Conservation (phyloP, 1,140 invertebrate genomes). For the Eurosta solidaginis region DNA sequence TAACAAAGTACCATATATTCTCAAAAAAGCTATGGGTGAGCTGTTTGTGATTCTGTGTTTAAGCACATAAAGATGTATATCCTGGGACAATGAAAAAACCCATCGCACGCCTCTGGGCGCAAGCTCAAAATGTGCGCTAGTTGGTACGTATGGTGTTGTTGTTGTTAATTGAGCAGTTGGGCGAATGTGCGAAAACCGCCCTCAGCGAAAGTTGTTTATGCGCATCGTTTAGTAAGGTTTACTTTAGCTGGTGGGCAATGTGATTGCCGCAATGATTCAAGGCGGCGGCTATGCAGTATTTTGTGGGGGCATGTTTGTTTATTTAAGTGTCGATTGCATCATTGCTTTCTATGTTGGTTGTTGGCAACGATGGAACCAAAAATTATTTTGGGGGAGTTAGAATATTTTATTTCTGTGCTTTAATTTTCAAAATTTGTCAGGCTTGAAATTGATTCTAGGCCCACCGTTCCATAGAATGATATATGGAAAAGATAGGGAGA, state of each 20-base stretch:
- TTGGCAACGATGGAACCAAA: too few species aligned
- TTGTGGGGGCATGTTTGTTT: conserved; percentile 19
- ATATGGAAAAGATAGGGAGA: too few species aligned
- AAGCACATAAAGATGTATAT: not conserved
- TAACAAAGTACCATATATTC: not conserved
- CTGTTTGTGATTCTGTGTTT: not conserved
- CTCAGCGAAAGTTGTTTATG: conserved; percentile 24
- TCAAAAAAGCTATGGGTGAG: not conserved
- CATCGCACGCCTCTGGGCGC: not conserved
- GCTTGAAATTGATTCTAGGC: too few species aligned
- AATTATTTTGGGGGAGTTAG: too few species aligned
- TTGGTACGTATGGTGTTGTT: not conserved
- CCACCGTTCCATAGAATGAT: too few species aligned
- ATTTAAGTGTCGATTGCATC: not conserved
- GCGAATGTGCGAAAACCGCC: conserved; percentile 32
- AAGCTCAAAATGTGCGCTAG: not conserved
- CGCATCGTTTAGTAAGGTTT: not conserved
- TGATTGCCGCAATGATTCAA: conserved; percentile 10
- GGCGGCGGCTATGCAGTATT: not conserved
- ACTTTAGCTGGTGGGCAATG: conserved; percentile 14
- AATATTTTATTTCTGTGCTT: too few species aligned
- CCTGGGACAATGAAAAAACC: not conserved
- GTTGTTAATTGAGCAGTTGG: not conserved
- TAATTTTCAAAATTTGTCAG: too few species aligned
- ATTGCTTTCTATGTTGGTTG: too few species aligned